These are phyloP conservation scores for Naso thynnoides DNA, from an alignment of 2,797 vertebrate species.

Conservation along the genomic window DNA sequence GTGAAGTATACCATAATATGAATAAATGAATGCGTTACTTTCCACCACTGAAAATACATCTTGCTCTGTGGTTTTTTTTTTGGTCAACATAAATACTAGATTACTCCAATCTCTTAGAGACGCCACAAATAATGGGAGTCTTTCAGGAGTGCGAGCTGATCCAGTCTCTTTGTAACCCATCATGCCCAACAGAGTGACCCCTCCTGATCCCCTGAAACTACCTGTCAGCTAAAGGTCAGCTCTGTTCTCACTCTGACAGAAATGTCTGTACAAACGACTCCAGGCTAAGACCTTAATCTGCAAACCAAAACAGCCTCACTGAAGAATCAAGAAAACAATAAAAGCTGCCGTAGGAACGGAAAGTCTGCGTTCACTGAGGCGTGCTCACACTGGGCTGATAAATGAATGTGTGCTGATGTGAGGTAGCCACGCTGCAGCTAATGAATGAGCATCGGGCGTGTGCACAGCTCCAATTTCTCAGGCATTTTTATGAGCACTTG, in stretches of 20 bases:
- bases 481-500: conserved; percentile 72
- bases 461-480: conserved; percentile 55
- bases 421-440: conserved; percentile 55
- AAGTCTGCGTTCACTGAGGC: conserved; percentile 48
- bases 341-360: conserved; percentile 24
- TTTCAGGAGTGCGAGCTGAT: conserved; percentile 14
- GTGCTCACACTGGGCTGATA: conserved; percentile 34
- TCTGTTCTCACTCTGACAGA: conserved; percentile 53
- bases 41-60: not conserved
- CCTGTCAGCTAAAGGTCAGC: conserved; percentile 66
- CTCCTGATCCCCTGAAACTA: conserved; percentile 43
- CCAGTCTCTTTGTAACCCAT: conserved; percentile 37
- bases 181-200: conserved; percentile 43
- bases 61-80: not conserved
- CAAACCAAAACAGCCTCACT: conserved; percentile 54
- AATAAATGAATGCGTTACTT: not conserved
- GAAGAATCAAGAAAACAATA: not conserved
- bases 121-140: not conserved
- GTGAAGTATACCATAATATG: not conserved
- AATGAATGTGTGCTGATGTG: conserved; percentile 47
- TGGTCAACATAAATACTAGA: not conserved
- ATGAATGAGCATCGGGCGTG: conserved; percentile 57
- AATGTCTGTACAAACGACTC: conserved; percentile 57
- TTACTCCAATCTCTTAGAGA: conserved; percentile 1
- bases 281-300: conserved; percentile 54